Conservation (phyloP, 92 coral and sea anemone species). For the Siderastrea siderea region DNA sequence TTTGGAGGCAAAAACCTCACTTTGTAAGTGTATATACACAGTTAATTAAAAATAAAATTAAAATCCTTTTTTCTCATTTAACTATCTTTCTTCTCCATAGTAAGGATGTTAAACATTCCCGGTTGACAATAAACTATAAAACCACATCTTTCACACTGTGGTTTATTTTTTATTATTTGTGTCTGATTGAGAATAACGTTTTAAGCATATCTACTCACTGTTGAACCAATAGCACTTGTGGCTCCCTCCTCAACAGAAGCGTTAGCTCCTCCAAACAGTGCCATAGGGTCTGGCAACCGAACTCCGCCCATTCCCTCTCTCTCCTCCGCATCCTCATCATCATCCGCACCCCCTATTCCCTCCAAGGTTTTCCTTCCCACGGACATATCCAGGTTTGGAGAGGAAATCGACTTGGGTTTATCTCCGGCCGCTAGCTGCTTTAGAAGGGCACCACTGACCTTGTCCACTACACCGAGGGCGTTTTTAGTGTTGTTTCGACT, state of each 20-base stretch:
- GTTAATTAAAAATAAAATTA: no score
- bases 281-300: constrained; percentile 80
- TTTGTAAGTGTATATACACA: no score
- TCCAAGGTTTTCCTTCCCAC: constrained; percentile 82
- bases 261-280: constrained; percentile 88
- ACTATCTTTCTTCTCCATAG: no score
- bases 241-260: constrained; percentile 90
- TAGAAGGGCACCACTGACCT: constrained; percentile 83
- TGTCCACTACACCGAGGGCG: constrained; percentile 84
- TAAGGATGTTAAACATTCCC: no score
- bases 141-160: background rate
- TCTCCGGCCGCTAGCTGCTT: constrained; percentile 93
- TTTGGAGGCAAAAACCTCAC: no score
- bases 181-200: no score
- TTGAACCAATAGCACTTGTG: constrained; percentile 88
- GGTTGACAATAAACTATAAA: no score
- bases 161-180: no score
- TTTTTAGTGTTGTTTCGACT: constrained; percentile 90
- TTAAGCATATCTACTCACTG: constrained; percentile 61
- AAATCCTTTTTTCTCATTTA: no score
- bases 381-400: constrained; percentile 83
- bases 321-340: constrained; percentile 74
- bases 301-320: constrained; percentile 87
- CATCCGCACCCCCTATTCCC: constrained; percentile 64
- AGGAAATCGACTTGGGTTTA: constrained; percentile 85